Evolutionary conservation across 2,888 invertebrate species (phyloP).

Genomic region (Spodoptera exigua): DNA sequence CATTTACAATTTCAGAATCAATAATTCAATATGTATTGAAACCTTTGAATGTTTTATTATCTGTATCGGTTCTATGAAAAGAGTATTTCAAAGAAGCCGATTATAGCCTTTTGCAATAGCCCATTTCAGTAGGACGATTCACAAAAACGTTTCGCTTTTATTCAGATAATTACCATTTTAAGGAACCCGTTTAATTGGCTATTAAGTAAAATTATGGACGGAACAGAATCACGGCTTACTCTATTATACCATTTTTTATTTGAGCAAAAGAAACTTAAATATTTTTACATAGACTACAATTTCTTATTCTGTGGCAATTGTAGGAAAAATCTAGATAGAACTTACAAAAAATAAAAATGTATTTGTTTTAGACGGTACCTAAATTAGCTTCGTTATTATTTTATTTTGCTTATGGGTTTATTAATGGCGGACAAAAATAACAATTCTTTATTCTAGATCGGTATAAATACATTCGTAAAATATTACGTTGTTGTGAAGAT

Average conservation of each 20-base stretch:
- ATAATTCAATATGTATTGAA: not conserved
- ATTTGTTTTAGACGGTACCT: too few relatives aligned
- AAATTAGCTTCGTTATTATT: slow-evolving; percentile 10
- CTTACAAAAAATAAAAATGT: too few relatives aligned
- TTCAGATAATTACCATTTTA: slow-evolving; percentile 24
- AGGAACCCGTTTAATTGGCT: slow-evolving; percentile 42
- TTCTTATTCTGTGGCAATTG: slow-evolving; percentile 11
- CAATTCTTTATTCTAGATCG: not conserved
- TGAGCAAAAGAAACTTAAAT: not conserved
- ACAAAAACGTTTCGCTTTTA: slow-evolving; percentile 12
- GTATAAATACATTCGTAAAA: not conserved
- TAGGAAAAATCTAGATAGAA: slow-evolving; percentile 6
- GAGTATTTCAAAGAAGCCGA: slow-evolving; percentile 13
- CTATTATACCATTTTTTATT: slow-evolving; percentile 11
- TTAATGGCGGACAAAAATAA: slow-evolving; percentile 1
- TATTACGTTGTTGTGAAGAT: not conserved
- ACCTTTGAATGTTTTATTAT: slow-evolving; percentile 9
- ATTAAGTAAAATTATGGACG: slow-evolving; percentile 24
- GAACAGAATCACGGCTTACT: slow-evolving; percentile 7
- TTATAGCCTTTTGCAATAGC: slow-evolving; percentile 19
- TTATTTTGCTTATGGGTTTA: not conserved
- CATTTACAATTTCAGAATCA: not conserved
- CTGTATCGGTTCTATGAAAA: slow-evolving; percentile 5
- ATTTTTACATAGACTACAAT: slow-evolving; percentile 2
- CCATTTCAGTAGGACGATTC: slow-evolving; percentile 14